Base-by-base conservation (phyloP, 2,888 invertebrate species). In the Ptilodon capucinus region DNA sequence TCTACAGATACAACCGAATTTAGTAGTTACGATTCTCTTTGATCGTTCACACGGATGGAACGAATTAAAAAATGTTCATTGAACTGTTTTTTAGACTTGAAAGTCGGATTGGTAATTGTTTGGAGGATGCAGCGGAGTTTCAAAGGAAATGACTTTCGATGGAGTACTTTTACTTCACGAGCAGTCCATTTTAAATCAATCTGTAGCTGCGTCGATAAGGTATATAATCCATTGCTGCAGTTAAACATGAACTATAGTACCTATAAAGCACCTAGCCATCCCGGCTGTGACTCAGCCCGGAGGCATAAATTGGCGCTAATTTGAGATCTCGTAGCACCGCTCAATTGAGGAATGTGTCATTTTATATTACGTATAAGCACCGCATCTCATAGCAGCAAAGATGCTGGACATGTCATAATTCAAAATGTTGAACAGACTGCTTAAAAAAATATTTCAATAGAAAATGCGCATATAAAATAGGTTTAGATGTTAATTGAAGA, bases 271-370 rank as follows among this genome's bases (percentile, higher is more conserved):
- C 62, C 56, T 62, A 56, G 52, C 45, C 44, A 41, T 40, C 39
- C 55, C 47, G 43, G 47, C 50, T 52, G 66, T 64, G 64, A 64
- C 71, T 90, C 88, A 89, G 81, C 78, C 68, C 84, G 84, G 88
- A 83, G 87, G 78, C 84, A 77, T 76, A 86, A 90, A 91, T 91
- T 91, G 87, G 80, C 76, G 87, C 86, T 90, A 90, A 91, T 90
- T 90, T 74, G 85, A 84, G 86, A 84, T 82, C 83, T 77, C 79
- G 75, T 74, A 69, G 74, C 72, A 79, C 67, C 68, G 75, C 79
- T 82, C 88, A 88, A 91, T 90, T 91, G 89, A 88, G 81, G 86
- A 86, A 88, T 90, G 88, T 89, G 87, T 86, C 90, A 86, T 84
- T 83, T 78, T 62, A 79, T 76, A 81, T 81, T 75, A 78, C 61